Conservation (phyloP, 1,140 invertebrate species). For the Pectinophora gossypiella region DNA sequence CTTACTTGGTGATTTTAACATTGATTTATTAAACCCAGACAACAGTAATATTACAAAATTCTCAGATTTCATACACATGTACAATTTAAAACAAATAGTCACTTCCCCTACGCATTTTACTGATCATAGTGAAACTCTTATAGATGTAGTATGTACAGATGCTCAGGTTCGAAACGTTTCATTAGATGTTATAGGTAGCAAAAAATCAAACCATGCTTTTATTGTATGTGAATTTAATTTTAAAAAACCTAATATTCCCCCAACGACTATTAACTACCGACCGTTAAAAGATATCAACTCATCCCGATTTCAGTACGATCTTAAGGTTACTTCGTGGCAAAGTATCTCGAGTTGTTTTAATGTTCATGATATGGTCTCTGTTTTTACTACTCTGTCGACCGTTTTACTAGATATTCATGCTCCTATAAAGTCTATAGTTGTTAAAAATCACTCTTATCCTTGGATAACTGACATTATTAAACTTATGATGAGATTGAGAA, state of each 20-base stretch:
- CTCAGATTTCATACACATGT: not conserved
- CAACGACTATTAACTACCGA: not conserved
- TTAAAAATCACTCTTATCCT: not conserved
- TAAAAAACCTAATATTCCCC: not conserved
- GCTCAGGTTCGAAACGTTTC: not conserved
- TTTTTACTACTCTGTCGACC: not conserved
- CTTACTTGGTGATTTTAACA: constrained; percentile 1
- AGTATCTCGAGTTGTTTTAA: not conserved
- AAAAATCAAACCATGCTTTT: constrained; percentile 4
- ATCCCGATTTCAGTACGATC: not conserved
- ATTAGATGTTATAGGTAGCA: not conserved
- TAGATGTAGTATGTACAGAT: constrained; percentile 8
- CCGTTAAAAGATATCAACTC: constrained; percentile 6
- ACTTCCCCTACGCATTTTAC: constrained; percentile 2
- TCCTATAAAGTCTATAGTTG: not conserved
- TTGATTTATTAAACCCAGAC: not conserved
- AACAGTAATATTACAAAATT: not conserved
- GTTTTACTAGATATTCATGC: not conserved
- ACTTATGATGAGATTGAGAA: constrained; percentile 8
- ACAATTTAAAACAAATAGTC: constrained; percentile 3
- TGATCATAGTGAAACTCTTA: not conserved
- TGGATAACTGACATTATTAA: constrained; percentile 1
- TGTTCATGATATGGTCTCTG: not conserved
- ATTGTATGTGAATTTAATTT: constrained; percentile 1
- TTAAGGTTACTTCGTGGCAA: not conserved